A percentile compares a stretch with the other conserved stretches of the same genome.
phyloP scores from a whole-genome alignment of 2,113 vertebrate genomes.

The Eretmochelys imbricata region DNA sequence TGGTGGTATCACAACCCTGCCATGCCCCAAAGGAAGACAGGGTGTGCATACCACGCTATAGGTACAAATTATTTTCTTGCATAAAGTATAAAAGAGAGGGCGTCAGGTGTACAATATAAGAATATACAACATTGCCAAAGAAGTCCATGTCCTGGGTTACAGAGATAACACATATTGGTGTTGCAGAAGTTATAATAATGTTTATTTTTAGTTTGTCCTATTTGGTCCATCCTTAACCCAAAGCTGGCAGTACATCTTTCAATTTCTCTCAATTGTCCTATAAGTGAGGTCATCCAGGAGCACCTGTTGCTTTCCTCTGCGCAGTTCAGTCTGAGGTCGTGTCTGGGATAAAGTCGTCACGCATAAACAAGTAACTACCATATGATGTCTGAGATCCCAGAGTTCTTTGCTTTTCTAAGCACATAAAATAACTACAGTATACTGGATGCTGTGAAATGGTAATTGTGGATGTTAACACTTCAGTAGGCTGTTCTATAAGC shows the following conservation, averaged over 20 bases:
- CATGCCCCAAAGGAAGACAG: too few species aligned
- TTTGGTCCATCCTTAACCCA: background rate
- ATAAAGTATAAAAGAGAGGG: background rate
- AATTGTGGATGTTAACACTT: background rate
- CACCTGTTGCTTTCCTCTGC: background rate
- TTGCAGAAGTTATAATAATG: background rate
- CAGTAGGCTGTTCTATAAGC: background rate
- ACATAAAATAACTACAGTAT: background rate
- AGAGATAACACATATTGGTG: background rate
- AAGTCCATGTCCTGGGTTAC: background rate
- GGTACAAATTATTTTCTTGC: background rate
- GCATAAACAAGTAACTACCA: background rate
- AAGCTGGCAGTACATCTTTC: background rate
- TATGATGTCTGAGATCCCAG: accelerated
- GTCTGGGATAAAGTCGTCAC: background rate
- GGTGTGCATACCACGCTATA: too few species aligned
- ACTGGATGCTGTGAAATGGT: accelerated
- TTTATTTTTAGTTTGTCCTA: background rate
- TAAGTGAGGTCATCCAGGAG: background rate
- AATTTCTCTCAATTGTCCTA: background rate
- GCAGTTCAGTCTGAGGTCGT: background rate
- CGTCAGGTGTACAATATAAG: background rate
- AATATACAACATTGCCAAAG: background rate
- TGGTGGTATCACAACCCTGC: too few species aligned
- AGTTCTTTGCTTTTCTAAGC: background rate